Evolutionary conservation across 2,113 vertebrate species (phyloP), one percentile per base, ranked within the genome.

Genomic region (Opisthocomus hoazin): DNA sequence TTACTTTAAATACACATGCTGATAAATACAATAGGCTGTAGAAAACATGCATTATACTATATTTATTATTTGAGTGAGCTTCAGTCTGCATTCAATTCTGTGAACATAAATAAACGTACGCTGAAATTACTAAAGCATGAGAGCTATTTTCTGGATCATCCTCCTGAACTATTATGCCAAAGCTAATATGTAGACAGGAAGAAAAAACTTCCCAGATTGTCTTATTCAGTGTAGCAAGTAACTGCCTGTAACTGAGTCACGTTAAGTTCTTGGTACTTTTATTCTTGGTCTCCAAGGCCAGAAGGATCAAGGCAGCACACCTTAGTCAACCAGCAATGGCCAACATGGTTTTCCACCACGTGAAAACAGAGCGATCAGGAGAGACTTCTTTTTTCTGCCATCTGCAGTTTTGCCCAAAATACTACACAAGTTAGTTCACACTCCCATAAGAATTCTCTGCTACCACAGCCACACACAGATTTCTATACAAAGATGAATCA

Each of bases 101-200:
- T 65, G 61, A 92, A 61, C 15, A 51, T 76, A 95, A 78, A 88
- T 58, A 87, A 93, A 91, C 7, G 3, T 89, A 89, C 80, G 32
- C 57, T 77, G 61, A 94, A 93, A 74, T 82, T 76, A 60, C 51
- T 89, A 79, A 92, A 58, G 89, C 29, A 91, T 73, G 32, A 87
- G 45, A 84, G 26, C 29, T 87, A 41, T 89, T 93, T 94, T 96
- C 80, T 93, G 80, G 69, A 90, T 84, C 77, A 82, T 54, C 53
- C 45, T 88, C 43, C 92, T 84, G 34, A 93, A 81, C 56, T 75
- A 78, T 64, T 60, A 92, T 84, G n/a, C n/a, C 45, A 96, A 76
- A 94, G 23, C 37, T 91, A 87, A 29, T 36, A 79, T 15, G 41
- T 23, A 93, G 84, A 53, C 36, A 75, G 32, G 45, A 41, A 41